Conservation (phyloP, 2,888 invertebrate genomes). For the Melinopterus prodromus region DNA sequence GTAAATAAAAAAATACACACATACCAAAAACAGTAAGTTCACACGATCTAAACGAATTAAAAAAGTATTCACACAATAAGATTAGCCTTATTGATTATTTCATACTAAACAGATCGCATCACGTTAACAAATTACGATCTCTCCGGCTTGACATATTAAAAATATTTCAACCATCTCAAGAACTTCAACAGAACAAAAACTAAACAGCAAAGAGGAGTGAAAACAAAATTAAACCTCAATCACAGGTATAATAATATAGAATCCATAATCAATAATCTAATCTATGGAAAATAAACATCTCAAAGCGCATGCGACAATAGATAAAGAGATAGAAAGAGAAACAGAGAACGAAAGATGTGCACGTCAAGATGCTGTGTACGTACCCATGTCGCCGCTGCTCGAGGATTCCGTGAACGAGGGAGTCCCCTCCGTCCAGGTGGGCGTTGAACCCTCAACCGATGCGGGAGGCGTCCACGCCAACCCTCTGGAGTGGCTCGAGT, state of each 20-base stretch:
- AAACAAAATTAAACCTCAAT: constrained; percentile 23
- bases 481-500: constrained; percentile 63
- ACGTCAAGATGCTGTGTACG: constrained; percentile 54
- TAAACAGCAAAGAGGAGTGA: constrained; percentile 16
- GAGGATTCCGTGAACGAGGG: constrained; percentile 98
- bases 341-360: constrained; percentile 26
- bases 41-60: constrained; percentile 37
- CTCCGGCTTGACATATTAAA: constrained; percentile 15
- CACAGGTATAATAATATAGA: constrained; percentile 22
- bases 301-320: constrained; percentile 25
- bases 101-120: constrained; percentile 6
- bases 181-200: constrained; percentile 26
- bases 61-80: constrained; percentile 59
- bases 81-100: constrained; percentile 60
- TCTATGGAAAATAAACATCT: constrained; percentile 44
- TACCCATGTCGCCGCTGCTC: constrained; percentile 88
- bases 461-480: constrained; percentile 85
- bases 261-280: constrained; percentile 54
- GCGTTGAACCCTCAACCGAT: constrained; percentile 89
- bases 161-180: constrained; percentile 37
- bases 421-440: constrained; percentile 99
- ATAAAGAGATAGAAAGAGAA: not conserved
- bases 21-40: not conserved
- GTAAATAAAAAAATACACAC: not conserved
- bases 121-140: not conserved